Conservation (phyloP, 2,113 vertebrate species). For the Hipposideros armiger region DNA sequence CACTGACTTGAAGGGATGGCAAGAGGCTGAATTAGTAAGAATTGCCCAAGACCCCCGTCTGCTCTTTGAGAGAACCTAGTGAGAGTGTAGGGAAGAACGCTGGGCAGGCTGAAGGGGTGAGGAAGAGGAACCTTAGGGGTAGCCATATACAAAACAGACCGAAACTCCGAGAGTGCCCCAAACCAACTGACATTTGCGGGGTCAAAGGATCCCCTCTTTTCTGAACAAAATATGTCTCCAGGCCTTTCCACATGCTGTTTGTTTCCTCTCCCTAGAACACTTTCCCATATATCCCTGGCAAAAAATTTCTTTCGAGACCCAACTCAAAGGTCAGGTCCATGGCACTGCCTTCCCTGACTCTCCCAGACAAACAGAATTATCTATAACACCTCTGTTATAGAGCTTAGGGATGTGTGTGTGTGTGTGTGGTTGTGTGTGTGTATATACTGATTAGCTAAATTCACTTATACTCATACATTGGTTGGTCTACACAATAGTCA, state of each 20-base stretch:
- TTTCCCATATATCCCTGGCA: neutral
- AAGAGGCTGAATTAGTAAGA: neutral
- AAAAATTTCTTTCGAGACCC: conserved; percentile 6
- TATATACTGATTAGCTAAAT: neutral
- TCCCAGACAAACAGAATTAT: neutral
- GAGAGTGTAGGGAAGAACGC: neutral
- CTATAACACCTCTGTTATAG: neutral
- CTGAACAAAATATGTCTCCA: neutral
- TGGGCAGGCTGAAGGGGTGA: neutral
- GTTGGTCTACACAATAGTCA: neutral
- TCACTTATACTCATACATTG: neutral
- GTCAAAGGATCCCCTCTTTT: neutral
- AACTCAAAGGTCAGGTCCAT: neutral
- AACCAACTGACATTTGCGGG: neutral
- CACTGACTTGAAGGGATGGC: neutral
- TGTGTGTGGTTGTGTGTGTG: neutral
- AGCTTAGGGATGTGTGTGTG: neutral
- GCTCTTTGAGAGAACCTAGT: neutral
- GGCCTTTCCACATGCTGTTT: neutral
- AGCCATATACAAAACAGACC: neutral
- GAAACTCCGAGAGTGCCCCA: neutral
- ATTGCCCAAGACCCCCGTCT: neutral
- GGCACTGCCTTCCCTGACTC: neutral
- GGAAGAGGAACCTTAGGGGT: neutral
- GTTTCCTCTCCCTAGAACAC: neutral